These are phyloP conservation scores for Pomatorhinus ruficollis DNA, from an alignment of 2,113 vertebrate species.

Conservation along the genomic window DNA sequence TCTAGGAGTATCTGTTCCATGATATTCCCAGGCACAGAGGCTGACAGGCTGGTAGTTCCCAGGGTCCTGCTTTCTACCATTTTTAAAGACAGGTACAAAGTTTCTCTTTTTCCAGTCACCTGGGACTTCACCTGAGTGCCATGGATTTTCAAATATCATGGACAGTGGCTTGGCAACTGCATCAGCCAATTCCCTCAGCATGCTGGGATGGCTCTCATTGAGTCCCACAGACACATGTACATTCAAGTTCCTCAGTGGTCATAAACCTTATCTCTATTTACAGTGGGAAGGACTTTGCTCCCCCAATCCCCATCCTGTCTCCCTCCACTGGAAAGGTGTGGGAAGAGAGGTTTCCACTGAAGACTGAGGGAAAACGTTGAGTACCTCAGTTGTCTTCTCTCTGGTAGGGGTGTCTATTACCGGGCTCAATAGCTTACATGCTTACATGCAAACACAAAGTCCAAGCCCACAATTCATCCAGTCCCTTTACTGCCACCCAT, in stretches of 20 bases:
- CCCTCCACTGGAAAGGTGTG: neutral
- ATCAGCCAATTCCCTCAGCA: neutral
- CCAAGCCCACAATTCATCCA: neutral
- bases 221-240: neutral
- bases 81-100: neutral
- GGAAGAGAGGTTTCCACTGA: neutral
- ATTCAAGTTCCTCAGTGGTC: neutral
- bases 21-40: neutral
- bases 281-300: neutral
- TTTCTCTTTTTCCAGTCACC: neutral
- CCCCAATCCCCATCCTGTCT: neutral
- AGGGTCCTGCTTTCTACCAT: neutral
- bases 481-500: neutral
- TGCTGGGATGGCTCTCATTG: fast-evolving
- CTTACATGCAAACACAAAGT: neutral
- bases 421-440: neutral
- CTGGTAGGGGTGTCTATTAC: neutral
- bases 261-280: neutral
- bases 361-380: neutral
- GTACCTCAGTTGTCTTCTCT: fast-evolving
- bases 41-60: neutral
- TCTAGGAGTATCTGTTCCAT: neutral
- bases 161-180: neutral
- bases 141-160: neutral
- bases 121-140: neutral